Percentiles rank a stretch among this genome's conserved stretches.
phyloP scores from a whole-genome alignment of 2,888 invertebrate genomes.

The Thecocarcelia acutangulata region DNA sequence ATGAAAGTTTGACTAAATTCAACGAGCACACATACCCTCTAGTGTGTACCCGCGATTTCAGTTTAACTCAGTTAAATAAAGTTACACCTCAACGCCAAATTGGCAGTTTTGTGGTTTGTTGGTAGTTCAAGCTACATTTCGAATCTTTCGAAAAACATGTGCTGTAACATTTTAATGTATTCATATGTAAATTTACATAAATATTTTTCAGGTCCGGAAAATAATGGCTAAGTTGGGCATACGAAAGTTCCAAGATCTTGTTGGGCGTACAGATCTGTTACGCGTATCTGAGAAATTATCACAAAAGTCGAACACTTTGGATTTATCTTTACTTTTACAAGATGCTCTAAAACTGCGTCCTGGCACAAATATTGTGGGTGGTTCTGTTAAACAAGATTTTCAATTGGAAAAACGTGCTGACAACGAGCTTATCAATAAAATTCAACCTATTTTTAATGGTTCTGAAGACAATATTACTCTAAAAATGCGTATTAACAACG shows the following conservation, averaged over 20 bases:
- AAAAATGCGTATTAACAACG: constrained; percentile 92
- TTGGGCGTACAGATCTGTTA: constrained; percentile 95
- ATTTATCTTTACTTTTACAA: constrained; percentile 92
- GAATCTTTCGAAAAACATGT: background rate
- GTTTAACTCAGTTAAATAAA: too few relatives aligned
- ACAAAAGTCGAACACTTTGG: constrained; percentile 92
- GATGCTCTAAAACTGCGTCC: constrained; percentile 95
- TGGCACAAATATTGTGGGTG: constrained; percentile 94
- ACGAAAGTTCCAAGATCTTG: constrained; percentile 92
- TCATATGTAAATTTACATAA: too few relatives aligned
- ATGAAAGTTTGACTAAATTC: too few relatives aligned
- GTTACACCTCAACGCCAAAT: too few relatives aligned
- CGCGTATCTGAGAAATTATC: constrained; percentile 88
- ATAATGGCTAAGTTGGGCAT: constrained; percentile 96
- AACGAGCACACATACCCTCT: too few relatives aligned
- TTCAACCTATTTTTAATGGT: constrained; percentile 89
- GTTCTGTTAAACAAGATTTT: constrained; percentile 92
- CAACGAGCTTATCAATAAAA: constrained; percentile 89
- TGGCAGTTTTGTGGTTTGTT: too few relatives aligned
- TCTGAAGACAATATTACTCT: constrained; percentile 86
- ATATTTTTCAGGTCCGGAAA: constrained; percentile 89
- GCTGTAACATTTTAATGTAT: background rate
- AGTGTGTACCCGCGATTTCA: too few relatives aligned
- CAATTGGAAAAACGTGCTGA: constrained; percentile 92
- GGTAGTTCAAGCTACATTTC: too few relatives aligned